Conservation (phyloP, 2,888 invertebrate genomes). For the Drosophila kambysellisi region DNA sequence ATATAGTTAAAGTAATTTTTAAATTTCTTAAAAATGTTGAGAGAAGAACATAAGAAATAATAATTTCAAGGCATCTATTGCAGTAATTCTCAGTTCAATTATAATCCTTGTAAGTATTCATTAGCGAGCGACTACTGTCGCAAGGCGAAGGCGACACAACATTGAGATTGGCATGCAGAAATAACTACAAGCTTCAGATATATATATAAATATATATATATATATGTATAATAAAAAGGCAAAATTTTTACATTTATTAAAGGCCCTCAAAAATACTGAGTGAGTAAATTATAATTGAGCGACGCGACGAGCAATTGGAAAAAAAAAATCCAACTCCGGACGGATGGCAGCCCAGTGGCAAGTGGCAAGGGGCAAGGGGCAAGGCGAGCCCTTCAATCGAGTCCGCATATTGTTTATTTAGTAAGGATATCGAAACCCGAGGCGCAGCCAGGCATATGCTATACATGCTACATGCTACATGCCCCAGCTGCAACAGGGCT, state of each 20-base stretch:
- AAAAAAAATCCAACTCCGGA: conserved; percentile 19
- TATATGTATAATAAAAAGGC: conserved; percentile 22
- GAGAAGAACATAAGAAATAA: not conserved
- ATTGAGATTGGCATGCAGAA: conserved; percentile 54
- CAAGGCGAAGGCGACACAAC: conserved; percentile 21
- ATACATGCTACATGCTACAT: conserved; percentile 34
- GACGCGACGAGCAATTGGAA: conserved; percentile 46
- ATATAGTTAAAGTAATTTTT: not conserved
- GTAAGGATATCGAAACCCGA: conserved; percentile 72
- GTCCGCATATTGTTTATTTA: conserved; percentile 79
- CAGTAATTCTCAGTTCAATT: not conserved
- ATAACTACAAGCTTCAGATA: conserved; percentile 9
- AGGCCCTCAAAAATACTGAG: conserved; percentile 47
- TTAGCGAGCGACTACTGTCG: conserved; percentile 1
- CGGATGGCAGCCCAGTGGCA: not conserved
- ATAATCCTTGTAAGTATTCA: not conserved
- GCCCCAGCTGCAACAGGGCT: conserved; percentile 1
- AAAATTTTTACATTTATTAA: conserved; percentile 72
- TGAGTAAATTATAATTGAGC: conserved; percentile 66
- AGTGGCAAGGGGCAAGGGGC: not conserved
- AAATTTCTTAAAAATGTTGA: not conserved
- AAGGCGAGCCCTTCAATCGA: conserved; percentile 42
- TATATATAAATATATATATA: conserved; percentile 4
- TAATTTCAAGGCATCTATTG: not conserved
- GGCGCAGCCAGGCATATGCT: conserved; percentile 64